Base-by-base conservation (phyloP, 2,888 invertebrate genomes). In the Phania funesta region DNA sequence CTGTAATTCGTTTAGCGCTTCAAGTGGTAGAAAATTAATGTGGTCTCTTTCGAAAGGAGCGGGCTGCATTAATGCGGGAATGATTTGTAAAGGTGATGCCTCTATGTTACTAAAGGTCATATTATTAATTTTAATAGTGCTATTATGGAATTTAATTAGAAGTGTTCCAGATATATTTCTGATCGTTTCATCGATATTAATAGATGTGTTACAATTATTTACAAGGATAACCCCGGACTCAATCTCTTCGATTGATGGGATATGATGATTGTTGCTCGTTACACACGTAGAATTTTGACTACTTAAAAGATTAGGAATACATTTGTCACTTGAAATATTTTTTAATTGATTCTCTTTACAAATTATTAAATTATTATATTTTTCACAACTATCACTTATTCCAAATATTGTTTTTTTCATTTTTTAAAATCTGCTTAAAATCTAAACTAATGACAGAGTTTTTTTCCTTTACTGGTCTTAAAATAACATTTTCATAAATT, bases 1-100 rank as follows among this genome's bases (percentile, higher is more conserved):
- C n/a, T 64, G 46, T 13, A 64, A n/a, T 24, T 64, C 64, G 24
- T 44, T 64, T 41, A 64, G 64, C 44, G 64, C 64, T 64, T 62
- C 62, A 3, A 60, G 60, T 0, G 60, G 35, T 35, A 60, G 18
- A 13, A 60, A 11, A 60, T 29, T 60, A 11, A 62, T 41, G 16
- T 24, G 35, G 41, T 38, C 62, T 8, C 3, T 41, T 62, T 62
- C 62, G 22, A 62, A 62, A 62, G 62, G 41, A 38, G 62, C 16
- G 3, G 62, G 62, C 29, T 41, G 62, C 7, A 41, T 4, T 62
- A 60, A 32, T 60, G 38, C 60, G 13, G 60, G 60, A 3, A 60
- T 60, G 5, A 35, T 20, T 38, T 60, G 35, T 9, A 62, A 13
- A 22, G 62, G 62, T 8, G 62, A 62, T 18, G 62, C 44, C 41